A percentile compares a stretch with the other conserved stretches of the same genome.
Evolutionary conservation across 1,140 invertebrate genomes (phyloP).

Genomic region (Macrocentrus cingulum): DNA sequence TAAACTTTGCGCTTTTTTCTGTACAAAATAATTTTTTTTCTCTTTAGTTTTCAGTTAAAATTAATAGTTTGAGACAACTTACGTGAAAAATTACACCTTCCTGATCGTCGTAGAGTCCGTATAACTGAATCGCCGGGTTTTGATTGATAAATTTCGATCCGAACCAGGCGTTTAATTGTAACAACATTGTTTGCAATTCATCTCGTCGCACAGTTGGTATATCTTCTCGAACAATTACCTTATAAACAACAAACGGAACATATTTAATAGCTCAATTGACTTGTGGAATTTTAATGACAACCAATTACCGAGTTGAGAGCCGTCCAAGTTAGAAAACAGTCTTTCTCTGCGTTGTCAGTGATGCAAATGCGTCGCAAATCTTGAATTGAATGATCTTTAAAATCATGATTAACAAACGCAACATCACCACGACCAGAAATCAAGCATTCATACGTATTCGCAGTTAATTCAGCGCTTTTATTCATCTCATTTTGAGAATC

Average conservation of each 20-base stretch:
- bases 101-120: constrained; percentile 65
- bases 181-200: constrained; percentile 68
- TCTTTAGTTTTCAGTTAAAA: neutral
- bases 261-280: constrained; percentile 6
- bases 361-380: constrained; percentile 52
- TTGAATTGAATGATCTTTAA: neutral
- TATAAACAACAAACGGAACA: constrained; percentile 26
- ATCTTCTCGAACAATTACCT: constrained; percentile 64
- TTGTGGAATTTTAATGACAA: neutral
- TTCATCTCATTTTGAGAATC: constrained; percentile 18
- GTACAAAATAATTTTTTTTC: constrained; percentile 6
- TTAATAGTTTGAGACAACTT: constrained; percentile 36
- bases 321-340: constrained; percentile 72
- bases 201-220: constrained; percentile 59
- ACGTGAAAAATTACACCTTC: constrained; percentile 69
- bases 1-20: constrained; percentile 40
- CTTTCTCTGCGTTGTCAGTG: constrained; percentile 50
- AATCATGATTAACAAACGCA: constrained; percentile 73
- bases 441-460: constrained; percentile 75
- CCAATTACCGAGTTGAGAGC: constrained; percentile 58
- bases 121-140: constrained; percentile 67
- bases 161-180: constrained; percentile 69
- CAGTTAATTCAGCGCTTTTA: constrained; percentile 48
- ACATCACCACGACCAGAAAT: constrained; percentile 79
- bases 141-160: constrained; percentile 64